Evolutionary conservation across 2,797 vertebrate species (phyloP).

Genomic region (Emydoidea blandingii): DNA sequence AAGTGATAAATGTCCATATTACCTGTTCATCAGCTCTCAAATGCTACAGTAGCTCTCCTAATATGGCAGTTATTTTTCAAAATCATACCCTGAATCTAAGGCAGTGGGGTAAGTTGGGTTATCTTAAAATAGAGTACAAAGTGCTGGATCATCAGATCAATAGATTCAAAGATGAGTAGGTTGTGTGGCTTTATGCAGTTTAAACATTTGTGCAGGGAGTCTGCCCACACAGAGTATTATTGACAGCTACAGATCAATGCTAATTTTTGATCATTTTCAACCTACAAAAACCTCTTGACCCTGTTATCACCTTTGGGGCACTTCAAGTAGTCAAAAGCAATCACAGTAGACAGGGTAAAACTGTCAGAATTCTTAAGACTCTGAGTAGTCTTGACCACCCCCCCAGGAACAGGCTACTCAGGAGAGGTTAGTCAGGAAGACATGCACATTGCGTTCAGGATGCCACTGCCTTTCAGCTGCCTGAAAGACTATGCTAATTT

Average conservation of each 20-base stretch:
- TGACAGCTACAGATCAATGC: constrained; percentile 85
- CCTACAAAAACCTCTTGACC: constrained; percentile 86
- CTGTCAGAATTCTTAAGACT: constrained; percentile 81
- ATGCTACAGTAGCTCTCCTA: neutral
- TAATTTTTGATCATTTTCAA: constrained; percentile 86
- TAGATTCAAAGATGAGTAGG: constrained; percentile 80
- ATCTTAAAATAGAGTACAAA: constrained; percentile 61
- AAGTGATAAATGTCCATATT: neutral
- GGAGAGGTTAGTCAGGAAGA: constrained; percentile 29
- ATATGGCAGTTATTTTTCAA: neutral
- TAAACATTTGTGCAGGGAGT: constrained; percentile 82
- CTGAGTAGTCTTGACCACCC: constrained; percentile 75
- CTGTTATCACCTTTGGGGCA: constrained; percentile 82
- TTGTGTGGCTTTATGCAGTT: constrained; percentile 80
- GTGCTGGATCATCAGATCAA: constrained; percentile 80
- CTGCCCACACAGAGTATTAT: constrained; percentile 75
- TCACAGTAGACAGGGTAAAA: constrained; percentile 86
- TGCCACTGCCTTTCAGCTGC: neutral
- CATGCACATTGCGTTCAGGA: constrained; percentile 15
- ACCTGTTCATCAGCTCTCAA: neutral
- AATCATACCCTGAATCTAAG: constrained; percentile 12
- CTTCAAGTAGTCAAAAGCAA: constrained; percentile 88
- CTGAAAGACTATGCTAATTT: constrained; percentile 63
- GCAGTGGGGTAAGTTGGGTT: constrained; percentile 2
- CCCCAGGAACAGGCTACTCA: constrained; percentile 73